phyloP scores from a whole-genome alignment of 1,140 invertebrate genomes.

The Tetragnatha versicolor region DNA sequence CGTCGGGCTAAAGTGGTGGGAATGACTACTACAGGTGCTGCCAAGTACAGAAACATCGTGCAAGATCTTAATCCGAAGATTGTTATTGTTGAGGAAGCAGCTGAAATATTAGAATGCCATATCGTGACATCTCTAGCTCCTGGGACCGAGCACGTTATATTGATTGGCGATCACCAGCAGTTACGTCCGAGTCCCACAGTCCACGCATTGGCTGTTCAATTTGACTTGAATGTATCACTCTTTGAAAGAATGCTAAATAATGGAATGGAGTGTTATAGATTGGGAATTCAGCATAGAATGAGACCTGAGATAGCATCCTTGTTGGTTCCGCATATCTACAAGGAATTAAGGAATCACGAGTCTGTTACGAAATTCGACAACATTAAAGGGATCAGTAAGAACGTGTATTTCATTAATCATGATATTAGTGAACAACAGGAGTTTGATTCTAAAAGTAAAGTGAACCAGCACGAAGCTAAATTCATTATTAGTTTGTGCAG shows the following conservation, averaged over 20 bases:
- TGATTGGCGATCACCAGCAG: constrained; percentile 74
- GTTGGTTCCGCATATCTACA: constrained; percentile 55
- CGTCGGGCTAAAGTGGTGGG: constrained; percentile 68
- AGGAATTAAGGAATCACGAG: constrained; percentile 37
- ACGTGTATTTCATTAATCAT: constrained; percentile 53
- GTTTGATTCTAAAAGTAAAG: constrained; percentile 19
- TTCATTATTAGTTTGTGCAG: constrained; percentile 68
- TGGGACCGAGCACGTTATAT: constrained; percentile 79
- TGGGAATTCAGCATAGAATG: constrained; percentile 57
- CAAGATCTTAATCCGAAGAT: constrained; percentile 71
- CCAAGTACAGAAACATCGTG: constrained; percentile 71
- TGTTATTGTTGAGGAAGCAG: constrained; percentile 84
- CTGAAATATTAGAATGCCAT: constrained; percentile 82
- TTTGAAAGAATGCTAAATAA: constrained; percentile 58
- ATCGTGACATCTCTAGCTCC: constrained; percentile 75
- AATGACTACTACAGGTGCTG: constrained; percentile 81
- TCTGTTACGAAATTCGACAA: constrained; percentile 27
- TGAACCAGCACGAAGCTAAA: constrained; percentile 71
- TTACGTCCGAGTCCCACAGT: constrained; percentile 65
- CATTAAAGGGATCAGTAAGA: constrained; percentile 37
- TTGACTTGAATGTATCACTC: constrained; percentile 64
- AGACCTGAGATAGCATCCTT: constrained; percentile 53
- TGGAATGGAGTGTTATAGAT: constrained; percentile 36
- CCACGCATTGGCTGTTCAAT: constrained; percentile 62
- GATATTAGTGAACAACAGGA: constrained; percentile 13